Evolutionary conservation across 2,888 invertebrate genomes (phyloP).

Genomic region (Drosophila suboccidentalis): DNA sequence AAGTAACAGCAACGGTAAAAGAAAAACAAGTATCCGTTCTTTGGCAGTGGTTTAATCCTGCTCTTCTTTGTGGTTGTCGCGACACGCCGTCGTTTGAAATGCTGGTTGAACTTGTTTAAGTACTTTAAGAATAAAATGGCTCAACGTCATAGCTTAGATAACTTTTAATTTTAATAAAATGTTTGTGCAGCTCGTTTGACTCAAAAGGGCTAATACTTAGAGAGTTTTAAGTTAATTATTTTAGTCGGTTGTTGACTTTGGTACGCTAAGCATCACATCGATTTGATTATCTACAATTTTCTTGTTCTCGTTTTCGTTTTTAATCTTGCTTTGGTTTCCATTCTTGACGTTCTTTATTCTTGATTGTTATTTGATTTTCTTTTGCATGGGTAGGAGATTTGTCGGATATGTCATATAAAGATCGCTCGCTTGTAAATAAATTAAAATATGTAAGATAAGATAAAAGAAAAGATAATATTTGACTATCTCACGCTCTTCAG

Average conservation of each 20-base stretch:
- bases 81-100: not conserved
- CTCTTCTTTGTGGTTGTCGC: not conserved
- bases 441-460: no score
- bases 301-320: not conserved
- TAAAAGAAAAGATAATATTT: no score
- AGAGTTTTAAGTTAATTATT: not conserved
- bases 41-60: not conserved
- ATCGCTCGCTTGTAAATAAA: constrained; percentile 6
- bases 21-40: not conserved
- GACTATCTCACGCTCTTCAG: no score
- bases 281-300: not conserved
- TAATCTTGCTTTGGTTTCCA: not conserved
- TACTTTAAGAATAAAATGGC: not conserved
- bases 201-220: not conserved
- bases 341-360: not conserved
- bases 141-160: not conserved
- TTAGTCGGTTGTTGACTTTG: not conserved
- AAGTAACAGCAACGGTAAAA: not conserved
- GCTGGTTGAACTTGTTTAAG: not conserved
- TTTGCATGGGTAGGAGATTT: no score
- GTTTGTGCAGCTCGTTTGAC: not conserved
- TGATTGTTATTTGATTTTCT: not conserved
- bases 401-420: constrained; percentile 26
- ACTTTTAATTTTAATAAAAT: not conserved
- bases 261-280: not conserved